phyloP scores from a whole-genome alignment of 1,140 invertebrate genomes.

The Achatina immaculata region DNA sequence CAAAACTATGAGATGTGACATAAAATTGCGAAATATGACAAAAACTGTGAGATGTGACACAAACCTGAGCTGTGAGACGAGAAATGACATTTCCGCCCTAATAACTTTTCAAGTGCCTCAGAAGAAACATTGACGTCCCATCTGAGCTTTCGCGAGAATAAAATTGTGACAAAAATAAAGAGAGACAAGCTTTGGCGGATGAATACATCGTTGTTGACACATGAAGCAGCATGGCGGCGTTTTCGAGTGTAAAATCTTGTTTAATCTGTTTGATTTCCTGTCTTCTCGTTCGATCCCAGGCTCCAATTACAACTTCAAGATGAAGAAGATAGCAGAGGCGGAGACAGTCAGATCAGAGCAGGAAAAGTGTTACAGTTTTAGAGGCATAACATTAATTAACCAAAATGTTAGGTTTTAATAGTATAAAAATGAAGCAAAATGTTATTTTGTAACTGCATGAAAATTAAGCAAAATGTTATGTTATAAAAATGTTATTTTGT shows the following conservation, averaged over 20 bases:
- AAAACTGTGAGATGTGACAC: too few relatives aligned
- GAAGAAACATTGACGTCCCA: background rate
- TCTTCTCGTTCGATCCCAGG: constrained; percentile 2
- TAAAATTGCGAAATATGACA: too few relatives aligned
- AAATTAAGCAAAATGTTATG: too few relatives aligned
- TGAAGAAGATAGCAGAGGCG: background rate
- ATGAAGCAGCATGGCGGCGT: background rate
- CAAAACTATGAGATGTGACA: too few relatives aligned
- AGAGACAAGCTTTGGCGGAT: background rate
- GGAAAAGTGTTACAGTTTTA: background rate
- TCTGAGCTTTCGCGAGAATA: background rate
- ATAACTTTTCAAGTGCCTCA: background rate
- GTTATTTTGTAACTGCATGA: too few relatives aligned
- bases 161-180: background rate
- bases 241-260: constrained; percentile 6
- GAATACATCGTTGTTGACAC: background rate
- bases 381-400: background rate
- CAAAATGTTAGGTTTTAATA: background rate
- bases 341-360: background rate
- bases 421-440: too few relatives aligned
- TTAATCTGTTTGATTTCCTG: constrained; percentile 24
- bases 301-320: background rate
- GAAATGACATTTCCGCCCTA: background rate
- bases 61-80: background rate
- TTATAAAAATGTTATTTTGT: too few relatives aligned